A percentile compares a stretch with the other conserved stretches of the same genome.
Conservation (phyloP, 2,888 invertebrate species). For the Scrobipalpa atriplicella region DNA sequence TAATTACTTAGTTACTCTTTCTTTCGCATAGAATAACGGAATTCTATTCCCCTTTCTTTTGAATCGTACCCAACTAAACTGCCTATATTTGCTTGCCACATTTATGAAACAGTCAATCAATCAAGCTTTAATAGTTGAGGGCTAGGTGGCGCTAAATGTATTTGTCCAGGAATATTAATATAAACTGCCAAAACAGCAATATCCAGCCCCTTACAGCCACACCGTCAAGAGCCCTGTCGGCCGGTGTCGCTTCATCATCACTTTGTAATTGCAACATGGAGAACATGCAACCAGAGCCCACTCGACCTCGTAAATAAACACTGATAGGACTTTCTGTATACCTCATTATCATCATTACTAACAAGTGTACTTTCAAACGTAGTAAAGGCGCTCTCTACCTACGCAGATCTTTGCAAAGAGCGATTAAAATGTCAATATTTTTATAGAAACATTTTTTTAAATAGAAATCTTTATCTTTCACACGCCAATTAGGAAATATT, state of each 20-base stretch:
- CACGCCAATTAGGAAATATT: background rate
- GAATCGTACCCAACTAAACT: too few relatives aligned
- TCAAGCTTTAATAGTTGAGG: background rate
- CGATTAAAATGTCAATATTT: background rate
- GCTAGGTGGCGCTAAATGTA: too few relatives aligned
- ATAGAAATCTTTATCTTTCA: background rate
- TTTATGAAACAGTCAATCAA: too few relatives aligned
- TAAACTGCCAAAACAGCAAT: background rate
- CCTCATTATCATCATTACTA: constrained; percentile 11
- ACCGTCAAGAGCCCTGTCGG: constrained; percentile 26
- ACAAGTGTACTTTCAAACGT: background rate
- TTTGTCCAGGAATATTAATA: too few relatives aligned
- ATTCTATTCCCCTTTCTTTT: too few relatives aligned
- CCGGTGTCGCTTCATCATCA: constrained; percentile 60
- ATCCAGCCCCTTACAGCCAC: background rate
- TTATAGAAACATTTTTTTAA: background rate
- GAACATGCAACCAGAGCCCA: constrained; percentile 40
- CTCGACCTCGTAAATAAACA: constrained; percentile 18
- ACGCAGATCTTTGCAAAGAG: background rate
- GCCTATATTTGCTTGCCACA: too few relatives aligned
- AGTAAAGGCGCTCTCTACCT: too few relatives aligned
- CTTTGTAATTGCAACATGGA: constrained; percentile 70
- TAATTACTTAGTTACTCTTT: too few relatives aligned
- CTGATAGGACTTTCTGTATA: constrained; percentile 10
- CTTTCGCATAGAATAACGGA: too few relatives aligned